A percentile compares a stretch with the other conserved stretches of the same genome.
phyloP scores from a whole-genome alignment of 2,113 vertebrate species.

The Sceloporus undulatus region DNA sequence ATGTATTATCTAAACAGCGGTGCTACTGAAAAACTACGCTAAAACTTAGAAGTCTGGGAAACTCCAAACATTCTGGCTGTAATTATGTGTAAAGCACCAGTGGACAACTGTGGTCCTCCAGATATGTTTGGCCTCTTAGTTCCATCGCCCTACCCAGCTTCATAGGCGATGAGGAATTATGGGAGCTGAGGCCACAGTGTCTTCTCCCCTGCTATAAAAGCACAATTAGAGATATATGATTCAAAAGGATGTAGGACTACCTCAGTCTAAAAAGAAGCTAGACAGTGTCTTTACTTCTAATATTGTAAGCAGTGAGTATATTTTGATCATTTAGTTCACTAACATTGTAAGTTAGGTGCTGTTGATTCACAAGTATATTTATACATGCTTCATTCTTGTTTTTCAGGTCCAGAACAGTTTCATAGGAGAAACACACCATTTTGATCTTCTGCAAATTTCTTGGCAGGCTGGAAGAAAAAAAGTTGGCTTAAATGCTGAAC shows the following conservation, averaged over 20 bases:
- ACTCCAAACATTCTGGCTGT: neutral
- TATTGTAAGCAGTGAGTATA: constrained; percentile 29
- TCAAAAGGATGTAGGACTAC: neutral
- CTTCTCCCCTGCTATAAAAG: neutral
- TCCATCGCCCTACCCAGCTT: neutral
- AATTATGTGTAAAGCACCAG: neutral
- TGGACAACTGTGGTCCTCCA: neutral
- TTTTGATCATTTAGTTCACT: neutral
- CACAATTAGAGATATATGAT: neutral
- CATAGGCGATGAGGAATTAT: neutral
- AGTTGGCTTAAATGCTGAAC: neutral
- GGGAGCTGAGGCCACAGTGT: too few species aligned
- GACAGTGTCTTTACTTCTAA: constrained; percentile 48
- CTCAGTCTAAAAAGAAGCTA: constrained; percentile 15
- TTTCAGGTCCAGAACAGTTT: constrained; percentile 37
- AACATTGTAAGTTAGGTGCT: constrained; percentile 26
- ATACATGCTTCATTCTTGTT: constrained; percentile 10
- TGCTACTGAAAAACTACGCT: neutral
- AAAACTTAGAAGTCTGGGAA: neutral
- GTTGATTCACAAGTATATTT: neutral
- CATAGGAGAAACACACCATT: constrained; percentile 52
- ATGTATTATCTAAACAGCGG: neutral
- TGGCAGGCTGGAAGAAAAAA: constrained; percentile 49
- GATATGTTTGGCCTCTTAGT: neutral
- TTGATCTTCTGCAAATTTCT: constrained; percentile 44